These are phyloP conservation scores for Pristionchus japonicus DNA, from an alignment of 2,888 invertebrate species.

Conservation along the genomic window DNA sequence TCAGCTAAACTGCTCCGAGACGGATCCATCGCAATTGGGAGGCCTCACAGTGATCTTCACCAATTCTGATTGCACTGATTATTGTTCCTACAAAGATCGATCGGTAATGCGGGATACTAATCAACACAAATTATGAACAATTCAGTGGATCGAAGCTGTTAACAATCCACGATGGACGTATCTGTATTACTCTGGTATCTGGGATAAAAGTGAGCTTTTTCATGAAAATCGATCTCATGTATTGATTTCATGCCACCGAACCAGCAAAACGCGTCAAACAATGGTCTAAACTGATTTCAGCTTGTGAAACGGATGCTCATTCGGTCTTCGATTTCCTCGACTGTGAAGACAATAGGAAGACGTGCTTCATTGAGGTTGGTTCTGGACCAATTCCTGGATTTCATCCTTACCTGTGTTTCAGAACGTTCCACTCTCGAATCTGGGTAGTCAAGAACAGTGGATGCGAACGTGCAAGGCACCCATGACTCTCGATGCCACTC, in stretches of 20 bases:
- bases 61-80: constrained; percentile 28
- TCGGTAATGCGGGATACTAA: not conserved
- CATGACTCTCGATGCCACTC: not conserved
- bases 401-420: not conserved
- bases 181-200: constrained; percentile 34
- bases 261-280: too few relatives aligned
- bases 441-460: not conserved
- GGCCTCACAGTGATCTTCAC: constrained; percentile 36
- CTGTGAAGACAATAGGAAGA: not conserved
- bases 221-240: not conserved
- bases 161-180: constrained; percentile 29
- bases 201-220: constrained; percentile 1
- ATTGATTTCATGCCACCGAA: too few relatives aligned
- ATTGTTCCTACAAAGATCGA: not conserved
- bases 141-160: too few relatives aligned
- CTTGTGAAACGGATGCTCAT: not conserved
- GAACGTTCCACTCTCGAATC: not conserved
- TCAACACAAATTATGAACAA: too few relatives aligned
- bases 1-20: not conserved
- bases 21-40: not conserved
- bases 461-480: constrained; percentile 23
- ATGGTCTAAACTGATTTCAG: not conserved
- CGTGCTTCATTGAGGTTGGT: not conserved
- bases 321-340: constrained; percentile 37
- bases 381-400: not conserved